phyloP scores from a whole-genome alignment of 2,113 vertebrate genomes.

The Chionis minor region DNA sequence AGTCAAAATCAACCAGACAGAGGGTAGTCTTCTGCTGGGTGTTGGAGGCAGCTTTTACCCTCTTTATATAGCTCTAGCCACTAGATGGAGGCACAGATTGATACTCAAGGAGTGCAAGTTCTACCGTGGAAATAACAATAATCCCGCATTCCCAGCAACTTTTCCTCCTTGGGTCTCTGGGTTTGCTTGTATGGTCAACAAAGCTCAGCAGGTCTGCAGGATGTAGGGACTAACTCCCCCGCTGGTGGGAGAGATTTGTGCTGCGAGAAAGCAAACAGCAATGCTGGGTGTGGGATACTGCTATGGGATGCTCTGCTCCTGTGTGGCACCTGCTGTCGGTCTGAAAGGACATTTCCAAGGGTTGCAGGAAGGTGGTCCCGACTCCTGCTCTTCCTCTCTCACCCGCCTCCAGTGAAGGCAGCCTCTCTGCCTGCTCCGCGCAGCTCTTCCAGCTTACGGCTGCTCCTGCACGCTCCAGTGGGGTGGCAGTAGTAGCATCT shows the following conservation, averaged over 20 bases:
- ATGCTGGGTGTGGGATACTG: neutral
- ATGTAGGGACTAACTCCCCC: neutral
- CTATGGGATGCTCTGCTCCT: neutral
- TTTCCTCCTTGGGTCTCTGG: neutral
- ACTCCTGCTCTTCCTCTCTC: neutral
- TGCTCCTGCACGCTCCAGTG: neutral
- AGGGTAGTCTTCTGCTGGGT: neutral
- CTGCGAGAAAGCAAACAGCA: neutral
- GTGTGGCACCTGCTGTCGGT: neutral
- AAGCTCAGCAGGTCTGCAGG: neutral
- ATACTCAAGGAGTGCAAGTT: neutral
- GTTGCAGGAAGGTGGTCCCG: neutral
- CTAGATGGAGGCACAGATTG: neutral
- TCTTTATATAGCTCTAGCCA: neutral
- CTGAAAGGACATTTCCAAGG: neutral
- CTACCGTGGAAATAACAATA: neutral
- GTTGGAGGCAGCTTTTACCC: neutral
- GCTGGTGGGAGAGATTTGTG: neutral
- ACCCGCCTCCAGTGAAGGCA: neutral
- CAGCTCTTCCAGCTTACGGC: neutral
- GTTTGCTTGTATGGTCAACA: neutral
- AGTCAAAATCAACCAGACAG: neutral
- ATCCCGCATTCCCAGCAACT: neutral
- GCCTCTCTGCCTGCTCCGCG: neutral
- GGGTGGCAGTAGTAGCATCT: neutral